Conservation (phyloP, 1,140 invertebrate genomes). For the Caerostris darwini region DNA sequence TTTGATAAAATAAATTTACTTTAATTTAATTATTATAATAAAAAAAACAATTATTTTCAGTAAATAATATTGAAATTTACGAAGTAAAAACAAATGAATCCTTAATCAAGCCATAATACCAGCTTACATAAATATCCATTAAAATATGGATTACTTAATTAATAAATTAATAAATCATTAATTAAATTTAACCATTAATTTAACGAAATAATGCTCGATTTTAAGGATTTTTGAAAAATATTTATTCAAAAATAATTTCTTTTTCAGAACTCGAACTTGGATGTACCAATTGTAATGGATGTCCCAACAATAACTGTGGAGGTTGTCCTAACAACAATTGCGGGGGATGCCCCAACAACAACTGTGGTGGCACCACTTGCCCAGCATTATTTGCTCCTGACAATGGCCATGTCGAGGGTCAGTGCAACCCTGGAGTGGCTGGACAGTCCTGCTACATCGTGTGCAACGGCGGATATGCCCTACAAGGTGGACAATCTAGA, state of each 20-base stretch:
- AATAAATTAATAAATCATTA: too few relatives aligned
- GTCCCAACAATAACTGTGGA: not conserved
- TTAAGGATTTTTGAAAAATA: too few relatives aligned
- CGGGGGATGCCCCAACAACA: not conserved
- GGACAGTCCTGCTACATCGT: constrained; percentile 54
- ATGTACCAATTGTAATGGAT: not conserved
- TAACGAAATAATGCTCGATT: too few relatives aligned
- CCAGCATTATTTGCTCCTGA: constrained; percentile 16
- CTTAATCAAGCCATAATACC: too few relatives aligned
- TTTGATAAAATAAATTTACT: too few relatives aligned
- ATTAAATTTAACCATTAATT: too few relatives aligned
- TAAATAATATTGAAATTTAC: too few relatives aligned
- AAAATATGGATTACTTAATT: too few relatives aligned
- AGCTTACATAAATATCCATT: too few relatives aligned
- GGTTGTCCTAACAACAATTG: not conserved
- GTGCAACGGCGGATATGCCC: constrained; percentile 62
- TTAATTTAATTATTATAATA: too few relatives aligned
- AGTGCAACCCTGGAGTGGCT: constrained; percentile 69
- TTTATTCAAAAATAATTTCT: not conserved
- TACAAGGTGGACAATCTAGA: constrained; percentile 33
- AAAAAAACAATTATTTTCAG: too few relatives aligned
- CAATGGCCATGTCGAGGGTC: constrained; percentile 55
- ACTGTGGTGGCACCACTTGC: constrained; percentile 23
- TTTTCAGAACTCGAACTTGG: constrained; percentile 27
- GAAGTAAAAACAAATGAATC: too few relatives aligned